phyloP scores from a whole-genome alignment of 2,797 vertebrate genomes.

The Liasis olivaceus region DNA sequence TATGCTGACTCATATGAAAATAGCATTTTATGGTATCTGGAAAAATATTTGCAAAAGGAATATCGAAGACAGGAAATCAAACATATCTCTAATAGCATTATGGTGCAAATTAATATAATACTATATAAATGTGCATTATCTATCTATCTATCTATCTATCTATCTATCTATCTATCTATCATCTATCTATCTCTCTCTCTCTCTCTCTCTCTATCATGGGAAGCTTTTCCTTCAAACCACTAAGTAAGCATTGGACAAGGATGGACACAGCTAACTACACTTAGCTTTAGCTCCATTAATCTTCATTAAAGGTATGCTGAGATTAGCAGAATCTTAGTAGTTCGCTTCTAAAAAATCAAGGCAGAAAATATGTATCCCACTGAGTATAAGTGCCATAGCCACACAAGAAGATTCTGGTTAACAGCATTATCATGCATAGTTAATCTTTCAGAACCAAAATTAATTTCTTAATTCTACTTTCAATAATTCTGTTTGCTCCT shows the following conservation, averaged over 20 bases:
- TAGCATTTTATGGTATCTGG: too few species aligned
- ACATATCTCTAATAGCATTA: background rate
- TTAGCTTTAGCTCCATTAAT: constrained; percentile 64
- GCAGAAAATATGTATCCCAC: constrained; percentile 41
- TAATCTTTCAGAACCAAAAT: constrained; percentile 40
- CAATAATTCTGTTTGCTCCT: constrained; percentile 31
- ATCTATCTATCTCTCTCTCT: too few species aligned
- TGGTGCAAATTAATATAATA: constrained; percentile 30
- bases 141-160: too few species aligned
- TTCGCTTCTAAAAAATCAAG: constrained; percentile 61
- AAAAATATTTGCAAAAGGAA: background rate
- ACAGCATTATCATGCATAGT: constrained; percentile 37
- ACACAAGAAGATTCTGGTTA: constrained; percentile 33
- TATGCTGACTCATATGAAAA: too few species aligned
- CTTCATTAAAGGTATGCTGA: constrained; percentile 68
- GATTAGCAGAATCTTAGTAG: constrained; percentile 64
- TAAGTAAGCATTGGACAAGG: constrained; percentile 58
- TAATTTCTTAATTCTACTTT: constrained; percentile 45
- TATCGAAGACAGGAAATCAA: background rate
- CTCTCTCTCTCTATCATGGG: too few species aligned
- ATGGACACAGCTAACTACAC: constrained; percentile 44
- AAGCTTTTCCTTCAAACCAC: constrained; percentile 30
- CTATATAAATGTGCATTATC: constrained; percentile 41
- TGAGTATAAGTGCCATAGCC: constrained; percentile 40
- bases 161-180: too few species aligned